These are phyloP conservation scores for Bucco capensis DNA, from an alignment of 2,113 vertebrate genomes.

Conservation along the genomic window DNA sequence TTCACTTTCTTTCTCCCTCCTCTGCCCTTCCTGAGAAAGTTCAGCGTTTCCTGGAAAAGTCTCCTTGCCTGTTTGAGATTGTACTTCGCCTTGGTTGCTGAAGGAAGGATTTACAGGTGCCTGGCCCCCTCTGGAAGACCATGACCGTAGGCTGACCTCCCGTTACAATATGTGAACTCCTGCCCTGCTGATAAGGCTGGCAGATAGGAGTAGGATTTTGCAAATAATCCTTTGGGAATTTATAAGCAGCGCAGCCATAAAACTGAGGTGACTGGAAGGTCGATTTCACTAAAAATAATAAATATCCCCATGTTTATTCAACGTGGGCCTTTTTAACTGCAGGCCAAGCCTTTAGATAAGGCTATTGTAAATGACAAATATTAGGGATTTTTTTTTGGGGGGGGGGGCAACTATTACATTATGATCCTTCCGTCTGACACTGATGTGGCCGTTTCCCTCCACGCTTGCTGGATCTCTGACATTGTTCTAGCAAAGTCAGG, in stretches of 20 bases:
- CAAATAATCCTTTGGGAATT: constrained; percentile 81
- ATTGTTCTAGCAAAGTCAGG: constrained; percentile 24
- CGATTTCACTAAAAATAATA: constrained; percentile 80
- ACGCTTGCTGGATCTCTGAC: constrained; percentile 44
- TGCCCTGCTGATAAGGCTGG: constrained; percentile 80
- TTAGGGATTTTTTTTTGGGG: constrained; percentile 68
- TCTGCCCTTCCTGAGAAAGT: constrained; percentile 81
- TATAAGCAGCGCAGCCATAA: constrained; percentile 77
- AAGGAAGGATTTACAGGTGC: constrained; percentile 82
- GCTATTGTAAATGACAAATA: constrained; percentile 77
- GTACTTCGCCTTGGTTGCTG: constrained; percentile 70
- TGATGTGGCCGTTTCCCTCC: constrained; percentile 58
- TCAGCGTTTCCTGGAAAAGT: constrained; percentile 80
- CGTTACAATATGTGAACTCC: constrained; percentile 78
- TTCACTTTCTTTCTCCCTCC: constrained; percentile 73
- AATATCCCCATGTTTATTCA: constrained; percentile 80
- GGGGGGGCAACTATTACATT: constrained; percentile 68
- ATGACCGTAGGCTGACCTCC: constrained; percentile 78
- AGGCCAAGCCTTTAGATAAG: constrained; percentile 75
- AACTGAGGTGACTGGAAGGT: constrained; percentile 80
- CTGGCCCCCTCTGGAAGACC: constrained; percentile 77
- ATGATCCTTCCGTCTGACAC: constrained; percentile 73
- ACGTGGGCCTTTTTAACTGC: constrained; percentile 74
- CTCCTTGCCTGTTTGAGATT: constrained; percentile 73
- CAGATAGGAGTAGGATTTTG: constrained; percentile 76